A percentile compares a stretch with the other conserved stretches of the same genome.
Conservation (phyloP, 2,797 vertebrate species). For the Ficedula albicollis region DNA sequence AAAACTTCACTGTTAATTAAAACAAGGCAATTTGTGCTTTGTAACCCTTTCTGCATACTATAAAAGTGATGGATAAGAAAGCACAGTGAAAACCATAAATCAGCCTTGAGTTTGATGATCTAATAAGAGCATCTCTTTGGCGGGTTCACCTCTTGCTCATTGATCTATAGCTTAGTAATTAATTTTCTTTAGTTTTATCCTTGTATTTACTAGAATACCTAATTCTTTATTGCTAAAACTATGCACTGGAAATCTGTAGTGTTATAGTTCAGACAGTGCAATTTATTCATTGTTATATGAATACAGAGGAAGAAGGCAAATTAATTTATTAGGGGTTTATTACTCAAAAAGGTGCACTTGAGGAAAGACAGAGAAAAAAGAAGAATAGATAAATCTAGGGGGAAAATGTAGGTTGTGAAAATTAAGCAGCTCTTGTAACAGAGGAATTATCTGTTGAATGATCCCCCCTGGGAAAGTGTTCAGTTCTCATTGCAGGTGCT, state of each 20-base stretch:
- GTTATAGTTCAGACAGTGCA: constrained; percentile 64
- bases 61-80: constrained; percentile 76
- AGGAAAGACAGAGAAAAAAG: not conserved
- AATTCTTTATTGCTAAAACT: constrained; percentile 72
- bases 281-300: constrained; percentile 53
- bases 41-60: constrained; percentile 66
- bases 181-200: constrained; percentile 74
- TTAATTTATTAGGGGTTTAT: not conserved
- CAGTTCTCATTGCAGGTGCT: not conserved
- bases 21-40: constrained; percentile 70
- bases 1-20: constrained; percentile 66
- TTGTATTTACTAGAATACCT: constrained; percentile 73
- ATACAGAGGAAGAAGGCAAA: not conserved
- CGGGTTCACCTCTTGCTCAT: constrained; percentile 69
- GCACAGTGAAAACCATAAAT: constrained; percentile 71
- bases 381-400: not conserved
- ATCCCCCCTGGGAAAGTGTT: not conserved
- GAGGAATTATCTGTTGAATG: not conserved
- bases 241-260: constrained; percentile 69
- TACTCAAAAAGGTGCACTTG: not conserved
- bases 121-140: constrained; percentile 71
- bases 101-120: constrained; percentile 68
- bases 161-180: constrained; percentile 70
- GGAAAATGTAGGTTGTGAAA: not conserved
- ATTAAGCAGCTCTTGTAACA: not conserved